Percentiles rank a stretch among this genome's conserved stretches.
phyloP scores from a whole-genome alignment of 2,113 vertebrate genomes.

The Seriola dumerili region DNA sequence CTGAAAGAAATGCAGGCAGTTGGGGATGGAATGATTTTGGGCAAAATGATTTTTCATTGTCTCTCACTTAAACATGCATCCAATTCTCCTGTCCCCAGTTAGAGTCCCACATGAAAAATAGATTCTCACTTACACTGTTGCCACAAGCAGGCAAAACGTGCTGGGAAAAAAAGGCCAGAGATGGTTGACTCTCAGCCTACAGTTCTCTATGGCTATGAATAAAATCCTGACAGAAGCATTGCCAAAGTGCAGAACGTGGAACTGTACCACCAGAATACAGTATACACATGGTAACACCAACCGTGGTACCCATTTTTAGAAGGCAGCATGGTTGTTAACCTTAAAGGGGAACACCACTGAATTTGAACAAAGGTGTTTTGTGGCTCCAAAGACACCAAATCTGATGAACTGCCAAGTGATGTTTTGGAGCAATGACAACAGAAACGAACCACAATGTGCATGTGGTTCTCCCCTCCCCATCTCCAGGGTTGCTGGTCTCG shows the following conservation, averaged over 20 bases:
- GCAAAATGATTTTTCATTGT: background rate
- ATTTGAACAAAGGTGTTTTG: background rate
- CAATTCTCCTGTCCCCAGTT: background rate
- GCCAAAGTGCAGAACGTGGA: background rate
- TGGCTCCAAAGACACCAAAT: background rate
- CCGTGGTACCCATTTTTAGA: too few species aligned
- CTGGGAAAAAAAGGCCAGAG: background rate
- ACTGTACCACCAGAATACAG: background rate
- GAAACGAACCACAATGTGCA: constrained; percentile 23
- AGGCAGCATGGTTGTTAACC: too few species aligned
- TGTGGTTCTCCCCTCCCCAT: constrained; percentile 1
- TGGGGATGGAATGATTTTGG: constrained; percentile 14
- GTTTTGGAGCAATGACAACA: constrained; percentile 25
- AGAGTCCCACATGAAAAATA: constrained; percentile 16
- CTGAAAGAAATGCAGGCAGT: constrained; percentile 9
- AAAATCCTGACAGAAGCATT: background rate
- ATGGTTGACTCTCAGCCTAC: background rate
- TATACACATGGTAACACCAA: too few species aligned
- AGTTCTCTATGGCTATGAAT: background rate
- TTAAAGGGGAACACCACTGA: too few species aligned
- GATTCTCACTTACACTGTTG: background rate
- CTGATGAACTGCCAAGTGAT: background rate
- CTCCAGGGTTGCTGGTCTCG: constrained; percentile 26
- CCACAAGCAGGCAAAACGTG: background rate
- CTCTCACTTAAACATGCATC: constrained; percentile 14